Evolutionary conservation across 2,113 vertebrate genomes (phyloP), one percentile per base, ranked within the genome.

Genomic region (Benitochromis conjunctus): DNA sequence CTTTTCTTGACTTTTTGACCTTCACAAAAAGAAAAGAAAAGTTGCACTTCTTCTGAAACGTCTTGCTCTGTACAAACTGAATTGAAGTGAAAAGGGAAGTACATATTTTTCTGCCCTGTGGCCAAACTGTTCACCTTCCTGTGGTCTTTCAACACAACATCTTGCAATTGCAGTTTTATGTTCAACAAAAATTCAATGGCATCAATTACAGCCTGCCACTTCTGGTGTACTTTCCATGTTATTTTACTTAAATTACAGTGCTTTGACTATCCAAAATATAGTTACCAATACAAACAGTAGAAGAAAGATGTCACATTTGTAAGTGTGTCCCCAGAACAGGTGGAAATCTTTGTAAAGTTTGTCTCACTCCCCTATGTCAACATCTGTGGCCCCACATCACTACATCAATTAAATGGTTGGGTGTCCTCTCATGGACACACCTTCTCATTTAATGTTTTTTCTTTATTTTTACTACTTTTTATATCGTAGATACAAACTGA

Each of bases 31-130:
- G 21, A 26, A 71, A 43, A 71, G 3, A 3, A 24, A 21, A 6
- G 38, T 71, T 46, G 38, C 8, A 18, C 13, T 26, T 26, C 21
- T 26, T 0, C 13, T 1, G 1, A 24, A 26, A 0, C 46, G 10
- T 18, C 2, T 71, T 71, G 41, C 66, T 71, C 21, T 26, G 21
- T 71, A 46, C 13, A 24, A 71, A 26, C 41, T 26, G 3, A 46
- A 46, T 46, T 71, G 26, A 9, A 71, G 38, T 26, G 38, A 71
- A 69, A 43, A 43, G 7, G 8, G 13, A 43, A 24, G n/a, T 26
- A 13, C 64, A 69, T 43, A 43, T 18, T 71, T 71, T 71, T 10
- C 38, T 69, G 36, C 13, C 36, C 31, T 38, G 60, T 38, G 34
- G 34, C 10, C 18, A 64, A 64, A 64, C 18, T 64, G 3, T 7